Evolutionary conservation across 2,797 vertebrate genomes (phyloP), one percentile per base, ranked within the genome.

Genomic region (Tamandua tetradactyla): DNA sequence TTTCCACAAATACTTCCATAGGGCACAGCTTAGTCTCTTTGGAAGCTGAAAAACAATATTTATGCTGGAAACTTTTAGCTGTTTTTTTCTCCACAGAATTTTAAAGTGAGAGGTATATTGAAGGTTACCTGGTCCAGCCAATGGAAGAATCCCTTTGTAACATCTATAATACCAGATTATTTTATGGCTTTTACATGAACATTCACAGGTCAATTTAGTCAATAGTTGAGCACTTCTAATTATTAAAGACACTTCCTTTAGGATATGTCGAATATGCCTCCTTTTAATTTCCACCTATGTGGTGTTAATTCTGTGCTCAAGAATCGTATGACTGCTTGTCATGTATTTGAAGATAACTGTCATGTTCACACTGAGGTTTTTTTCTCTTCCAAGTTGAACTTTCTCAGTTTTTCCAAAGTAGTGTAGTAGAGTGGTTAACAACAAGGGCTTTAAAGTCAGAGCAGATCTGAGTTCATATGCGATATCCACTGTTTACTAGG

Each of bases 181-280:
- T 25, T 59, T 47, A 57, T 40, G 52, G 49, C n/a, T 66, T 92
- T 44, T 40, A 64, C 57, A 15, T 40, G 20, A 86, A 61, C 82
- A 61, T 59, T 78, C 62, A 47, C 62, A 78, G 69, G 52, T 59
- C 14, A 37, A n/a, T 78, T 69, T 59, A 27, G 52, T 78, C 3
- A 44, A 59, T 22, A 59, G 47, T 22, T 30, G 44, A 44, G 69
- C 14, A 87, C 40, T 25, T 83, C 57, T 88, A 90, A 37, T 85
- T 44, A 47, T 92, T 85, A 78, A 92, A 85, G 90, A 44, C 61
- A 66, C 59, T 44, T 92, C 32, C 40, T 92, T 85, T 76, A 74
- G 61, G 61, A 57, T 76, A 25, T 68, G 68, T 9, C 35, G 37
- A 92, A 59, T 66, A 71, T 7, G 0, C 47, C 61, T 78, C 81